A percentile compares a stretch with the other conserved stretches of the same genome.
These are phyloP conservation scores for Lepidurus apus DNA, from an alignment of 1,140 invertebrate species.

Conservation along the genomic window DNA sequence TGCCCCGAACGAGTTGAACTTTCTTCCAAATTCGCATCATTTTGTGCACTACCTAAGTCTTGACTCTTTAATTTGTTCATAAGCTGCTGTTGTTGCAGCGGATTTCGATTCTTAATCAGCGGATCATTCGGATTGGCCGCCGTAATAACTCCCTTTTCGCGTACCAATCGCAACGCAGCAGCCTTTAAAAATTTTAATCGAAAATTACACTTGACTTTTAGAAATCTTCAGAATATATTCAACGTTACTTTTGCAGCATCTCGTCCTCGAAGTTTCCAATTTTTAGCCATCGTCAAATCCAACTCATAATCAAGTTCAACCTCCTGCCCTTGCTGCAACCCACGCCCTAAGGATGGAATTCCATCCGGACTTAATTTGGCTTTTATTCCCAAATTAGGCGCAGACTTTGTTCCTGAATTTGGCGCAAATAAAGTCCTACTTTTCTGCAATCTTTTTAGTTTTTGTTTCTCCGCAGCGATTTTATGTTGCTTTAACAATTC, in stretches of 20 bases:
- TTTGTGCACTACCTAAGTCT: neutral
- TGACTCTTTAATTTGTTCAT: neutral
- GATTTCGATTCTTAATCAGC: neutral
- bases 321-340: neutral
- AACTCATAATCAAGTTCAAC: neutral
- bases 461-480: neutral
- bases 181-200: neutral
- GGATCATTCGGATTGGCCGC: neutral
- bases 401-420: neutral
- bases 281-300: neutral
- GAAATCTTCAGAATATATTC: neutral
- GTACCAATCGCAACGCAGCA: neutral
- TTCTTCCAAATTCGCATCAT: neutral
- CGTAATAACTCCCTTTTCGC: neutral
- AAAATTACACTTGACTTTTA: too few relatives aligned
- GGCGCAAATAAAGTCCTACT: neutral
- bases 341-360: neutral
- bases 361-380: neutral
- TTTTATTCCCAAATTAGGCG: neutral
- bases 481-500: constrained; percentile 29
- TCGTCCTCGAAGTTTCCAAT: neutral
- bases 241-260: neutral
- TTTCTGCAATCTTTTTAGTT: constrained; percentile 4
- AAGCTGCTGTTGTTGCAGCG: neutral
- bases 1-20: neutral